Percentiles rank a stretch among this genome's conserved stretches.
These are phyloP conservation scores for Leucoraja ocellata DNA, from an alignment of 2,797 vertebrate genomes.

Conservation along the genomic window DNA sequence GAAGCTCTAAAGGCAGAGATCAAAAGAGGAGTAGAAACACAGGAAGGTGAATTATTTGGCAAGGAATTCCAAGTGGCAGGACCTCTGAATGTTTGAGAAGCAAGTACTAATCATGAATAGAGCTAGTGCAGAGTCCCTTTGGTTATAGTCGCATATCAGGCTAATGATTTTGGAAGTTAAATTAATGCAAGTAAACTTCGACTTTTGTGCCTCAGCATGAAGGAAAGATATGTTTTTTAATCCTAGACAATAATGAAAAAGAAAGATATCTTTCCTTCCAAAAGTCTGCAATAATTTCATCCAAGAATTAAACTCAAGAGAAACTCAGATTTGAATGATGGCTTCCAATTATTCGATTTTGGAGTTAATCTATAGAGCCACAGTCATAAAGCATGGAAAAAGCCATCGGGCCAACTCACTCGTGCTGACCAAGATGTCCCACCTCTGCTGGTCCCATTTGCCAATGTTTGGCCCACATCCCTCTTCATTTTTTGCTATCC, in stretches of 20 bases:
- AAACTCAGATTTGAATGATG: neutral
- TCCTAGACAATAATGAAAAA: neutral
- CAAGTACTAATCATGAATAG: neutral
- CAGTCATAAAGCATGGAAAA: no score
- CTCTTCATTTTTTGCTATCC: no score
- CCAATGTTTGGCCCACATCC: no score
- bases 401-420: no score
- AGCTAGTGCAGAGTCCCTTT: neutral
- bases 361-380: no score
- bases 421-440: no score
- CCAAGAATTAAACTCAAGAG: neutral
- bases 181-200: neutral
- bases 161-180: neutral
- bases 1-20: no score
- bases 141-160: neutral
- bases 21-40: neutral
- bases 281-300: neutral
- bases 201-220: neutral
- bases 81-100: neutral
- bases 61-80: neutral
- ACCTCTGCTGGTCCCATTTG: no score
- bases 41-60: neutral
- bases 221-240: neutral
- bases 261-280: neutral
- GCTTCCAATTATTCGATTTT: neutral